A percentile compares a stretch with the other conserved stretches of the same genome.
phyloP scores from a whole-genome alignment of 1,140 invertebrate species.

The Procambarus clarkii region DNA sequence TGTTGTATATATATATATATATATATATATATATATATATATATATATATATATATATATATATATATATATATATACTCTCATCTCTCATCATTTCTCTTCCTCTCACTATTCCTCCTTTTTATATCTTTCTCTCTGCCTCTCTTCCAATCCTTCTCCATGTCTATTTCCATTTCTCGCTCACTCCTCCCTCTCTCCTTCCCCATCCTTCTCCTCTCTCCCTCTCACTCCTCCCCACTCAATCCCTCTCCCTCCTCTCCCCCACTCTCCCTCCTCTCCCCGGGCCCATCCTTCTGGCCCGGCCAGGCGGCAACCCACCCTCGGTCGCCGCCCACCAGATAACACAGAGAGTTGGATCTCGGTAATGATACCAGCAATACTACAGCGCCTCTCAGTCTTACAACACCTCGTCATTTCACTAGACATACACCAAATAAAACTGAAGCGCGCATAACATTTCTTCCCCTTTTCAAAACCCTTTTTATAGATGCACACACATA shows the following conservation, averaged over 20 bases:
- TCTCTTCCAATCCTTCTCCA: neutral
- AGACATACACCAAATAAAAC: too few relatives aligned
- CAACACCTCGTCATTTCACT: neutral
- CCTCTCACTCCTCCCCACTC: neutral
- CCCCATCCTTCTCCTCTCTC: neutral
- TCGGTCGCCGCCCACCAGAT: constrained; percentile 18
- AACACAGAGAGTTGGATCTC: constrained; percentile 49
- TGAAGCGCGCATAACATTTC: too few relatives aligned
- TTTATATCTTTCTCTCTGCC: neutral
- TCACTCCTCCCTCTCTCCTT: neutral
- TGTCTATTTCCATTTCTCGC: too few relatives aligned
- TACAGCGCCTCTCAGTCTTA: constrained; percentile 19
- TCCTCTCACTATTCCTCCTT: neutral
- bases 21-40: too few relatives aligned
- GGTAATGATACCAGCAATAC: constrained; percentile 47
- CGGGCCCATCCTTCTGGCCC: constrained; percentile 1
- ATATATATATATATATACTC: too few relatives aligned
- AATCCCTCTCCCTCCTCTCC: constrained; percentile 4
- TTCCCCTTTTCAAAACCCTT: neutral
- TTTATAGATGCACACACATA: neutral
- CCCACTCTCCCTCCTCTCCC: constrained; percentile 16
- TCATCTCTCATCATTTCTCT: too few relatives aligned
- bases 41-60: too few relatives aligned
- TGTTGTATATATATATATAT: too few relatives aligned
- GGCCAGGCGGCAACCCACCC: neutral